Evolutionary conservation across 1,140 invertebrate genomes (phyloP), one percentile per base, ranked within the genome.

Genomic region (Apis laboriosa): DNA sequence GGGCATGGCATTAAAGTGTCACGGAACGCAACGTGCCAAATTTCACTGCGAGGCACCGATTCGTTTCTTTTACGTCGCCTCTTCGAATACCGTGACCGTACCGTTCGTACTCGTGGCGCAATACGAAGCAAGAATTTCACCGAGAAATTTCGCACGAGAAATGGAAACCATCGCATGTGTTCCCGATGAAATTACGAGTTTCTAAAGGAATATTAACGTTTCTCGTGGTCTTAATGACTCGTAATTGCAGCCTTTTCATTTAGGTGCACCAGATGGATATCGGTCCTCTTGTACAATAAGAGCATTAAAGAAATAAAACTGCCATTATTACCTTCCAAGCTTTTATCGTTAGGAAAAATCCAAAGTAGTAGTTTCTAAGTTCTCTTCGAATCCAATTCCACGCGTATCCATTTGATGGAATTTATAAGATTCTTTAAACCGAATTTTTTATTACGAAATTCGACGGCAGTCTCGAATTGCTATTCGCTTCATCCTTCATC

Each of bases 1-100:
- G 43, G 43, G 73, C 51, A 56, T 12, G 73, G 68, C 63, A 67
- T 81, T 81, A 76, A 76, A 58, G 53, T 24, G 73, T 76, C 63
- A 19, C 17, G 60, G 28, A 64, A 73, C 55, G 72, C 55, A 55
- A 81, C 71, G 19, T 24, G 34, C 43, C 53, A 24, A 76, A 81
- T 76, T 76, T 81, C 80, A 75, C 19, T 51, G 66, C 28, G 28
- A 58, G 19, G 13, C 60, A 17, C 43, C 28, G 7, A 15, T 9
- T 34, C 12, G 17, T 11, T 17, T 24, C 24, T 73, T 72, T 80
- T n/a, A 55, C 58, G 13, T 51, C 53, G 43, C 7, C 34, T 21
- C 67, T 15, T 58, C 53, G 53, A 70, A 79, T 71, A 8, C 34
- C 28, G 15, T 51, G 24, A 13, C 34, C 19, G 51, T 49, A 13